phyloP scores from a whole-genome alignment of 2,797 vertebrate species.

The Galago senegalensis region DNA sequence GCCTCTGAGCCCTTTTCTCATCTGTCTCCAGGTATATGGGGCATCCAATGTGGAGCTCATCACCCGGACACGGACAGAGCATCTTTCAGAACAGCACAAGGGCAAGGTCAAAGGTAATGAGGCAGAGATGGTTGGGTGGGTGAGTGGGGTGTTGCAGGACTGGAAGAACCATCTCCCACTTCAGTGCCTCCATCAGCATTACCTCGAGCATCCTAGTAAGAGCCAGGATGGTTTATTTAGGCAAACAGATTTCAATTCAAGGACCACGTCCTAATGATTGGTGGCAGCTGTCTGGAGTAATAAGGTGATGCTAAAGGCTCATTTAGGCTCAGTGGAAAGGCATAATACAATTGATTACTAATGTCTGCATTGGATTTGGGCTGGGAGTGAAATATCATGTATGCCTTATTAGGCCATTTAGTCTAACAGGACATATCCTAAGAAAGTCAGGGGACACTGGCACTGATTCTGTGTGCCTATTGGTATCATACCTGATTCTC shows the following conservation, averaged over 20 bases:
- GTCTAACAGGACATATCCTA: not conserved
- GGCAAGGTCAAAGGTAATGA: conserved; percentile 95
- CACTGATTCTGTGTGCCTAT: not conserved
- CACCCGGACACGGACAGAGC: conserved; percentile 97
- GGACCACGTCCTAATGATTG: not conserved
- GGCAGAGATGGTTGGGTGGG: not conserved
- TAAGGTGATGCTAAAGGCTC: conserved; percentile 12
- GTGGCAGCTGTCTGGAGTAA: not conserved
- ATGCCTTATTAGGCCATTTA: not conserved
- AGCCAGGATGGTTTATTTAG: conserved; percentile 8
- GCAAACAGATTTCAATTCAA: conserved; percentile 7
- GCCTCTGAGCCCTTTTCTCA: not conserved
- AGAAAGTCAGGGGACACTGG: conserved; percentile 20
- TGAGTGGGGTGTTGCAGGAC: not conserved
- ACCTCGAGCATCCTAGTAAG: not conserved
- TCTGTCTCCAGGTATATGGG: conserved; percentile 93
- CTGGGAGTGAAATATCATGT: not conserved
- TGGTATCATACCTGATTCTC: not conserved
- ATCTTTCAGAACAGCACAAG: conserved; percentile 98
- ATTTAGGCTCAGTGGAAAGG: conserved; percentile 7
- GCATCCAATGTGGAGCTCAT: conserved; percentile 98
- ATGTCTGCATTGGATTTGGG: not conserved
- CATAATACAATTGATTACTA: not conserved
- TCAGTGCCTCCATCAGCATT: not conserved
- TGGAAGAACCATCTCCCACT: not conserved